These are phyloP conservation scores for Diarsia mendica DNA, from an alignment of 2,888 invertebrate species.

Conservation along the genomic window DNA sequence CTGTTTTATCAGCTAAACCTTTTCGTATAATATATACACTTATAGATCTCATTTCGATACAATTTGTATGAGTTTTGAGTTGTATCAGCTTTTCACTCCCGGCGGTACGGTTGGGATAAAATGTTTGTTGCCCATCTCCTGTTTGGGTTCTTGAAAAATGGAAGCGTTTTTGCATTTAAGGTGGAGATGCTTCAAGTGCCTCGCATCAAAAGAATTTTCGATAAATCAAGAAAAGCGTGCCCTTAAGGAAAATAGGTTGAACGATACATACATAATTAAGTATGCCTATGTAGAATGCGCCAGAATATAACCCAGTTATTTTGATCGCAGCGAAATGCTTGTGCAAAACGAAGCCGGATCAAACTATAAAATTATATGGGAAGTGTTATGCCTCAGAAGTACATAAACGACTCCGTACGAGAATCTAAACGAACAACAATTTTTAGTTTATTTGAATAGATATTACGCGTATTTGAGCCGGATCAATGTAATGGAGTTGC, in stretches of 20 bases:
- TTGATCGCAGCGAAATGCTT: conserved; percentile 37
- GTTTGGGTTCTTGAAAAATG: conserved; percentile 57
- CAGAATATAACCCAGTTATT: conserved; percentile 47
- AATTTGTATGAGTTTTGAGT: conserved; percentile 67
- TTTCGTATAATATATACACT: conserved; percentile 57
- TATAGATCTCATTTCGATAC: conserved; percentile 61
- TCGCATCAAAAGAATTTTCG: conserved; percentile 56
- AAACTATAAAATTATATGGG: conserved; percentile 57
- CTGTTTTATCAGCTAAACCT: conserved; percentile 67
- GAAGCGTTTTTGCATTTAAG: conserved; percentile 60
- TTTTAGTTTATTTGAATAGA: conserved; percentile 43
- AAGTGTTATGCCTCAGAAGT: conserved; percentile 47
- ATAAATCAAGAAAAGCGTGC: conserved; percentile 56
- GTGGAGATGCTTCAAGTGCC: conserved; percentile 42
- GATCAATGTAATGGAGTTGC: conserved; percentile 37
- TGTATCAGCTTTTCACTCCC: conserved; percentile 54
- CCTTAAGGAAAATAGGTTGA: conserved; percentile 58
- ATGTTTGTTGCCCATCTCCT: conserved; percentile 48
- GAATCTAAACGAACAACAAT: conserved; percentile 29
- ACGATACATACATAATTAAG: conserved; percentile 49
- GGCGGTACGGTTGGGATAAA: conserved; percentile 40
- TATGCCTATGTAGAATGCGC: conserved; percentile 28
- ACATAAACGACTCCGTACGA: conserved; percentile 36
- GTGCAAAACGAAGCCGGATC: conserved; percentile 37
- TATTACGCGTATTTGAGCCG: conserved; percentile 33